Conservation (phyloP, 2,888 invertebrate species). For the Philaethria dido region DNA sequence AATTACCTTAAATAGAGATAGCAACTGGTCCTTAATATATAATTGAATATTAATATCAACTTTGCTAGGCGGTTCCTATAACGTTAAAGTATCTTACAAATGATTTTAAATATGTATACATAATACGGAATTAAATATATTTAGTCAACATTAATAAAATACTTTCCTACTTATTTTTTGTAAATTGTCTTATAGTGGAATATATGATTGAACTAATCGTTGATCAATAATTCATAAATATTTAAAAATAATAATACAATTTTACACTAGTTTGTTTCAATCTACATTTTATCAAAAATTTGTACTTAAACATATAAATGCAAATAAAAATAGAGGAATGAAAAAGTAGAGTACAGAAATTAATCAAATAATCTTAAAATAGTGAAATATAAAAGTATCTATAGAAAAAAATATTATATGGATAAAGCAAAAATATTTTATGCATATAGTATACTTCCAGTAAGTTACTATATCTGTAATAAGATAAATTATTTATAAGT, state of each 20-base stretch:
- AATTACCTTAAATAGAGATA: background rate
- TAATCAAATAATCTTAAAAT: background rate
- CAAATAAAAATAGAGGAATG: background rate
- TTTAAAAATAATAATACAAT: background rate
- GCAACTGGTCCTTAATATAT: background rate
- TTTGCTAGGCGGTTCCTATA: constrained; percentile 6
- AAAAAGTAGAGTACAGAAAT: background rate
- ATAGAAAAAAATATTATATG: too few species aligned
- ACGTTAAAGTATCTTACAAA: background rate
- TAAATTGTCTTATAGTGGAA: background rate
- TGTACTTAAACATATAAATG: background rate
- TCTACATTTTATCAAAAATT: background rate
- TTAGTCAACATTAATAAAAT: background rate
- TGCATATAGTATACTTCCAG: too few species aligned
- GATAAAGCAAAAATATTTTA: background rate
- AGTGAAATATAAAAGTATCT: background rate
- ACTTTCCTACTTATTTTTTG: background rate
- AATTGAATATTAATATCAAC: background rate
- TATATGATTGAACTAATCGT: background rate
- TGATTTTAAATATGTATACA: background rate
- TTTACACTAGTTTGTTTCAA: background rate
- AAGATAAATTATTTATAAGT: background rate
- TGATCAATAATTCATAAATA: background rate
- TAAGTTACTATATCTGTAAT: too few species aligned
- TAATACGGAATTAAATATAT: background rate